These are phyloP conservation scores for Pseudomyrmex concolor DNA, from an alignment of 1,140 invertebrate species.

Conservation along the genomic window DNA sequence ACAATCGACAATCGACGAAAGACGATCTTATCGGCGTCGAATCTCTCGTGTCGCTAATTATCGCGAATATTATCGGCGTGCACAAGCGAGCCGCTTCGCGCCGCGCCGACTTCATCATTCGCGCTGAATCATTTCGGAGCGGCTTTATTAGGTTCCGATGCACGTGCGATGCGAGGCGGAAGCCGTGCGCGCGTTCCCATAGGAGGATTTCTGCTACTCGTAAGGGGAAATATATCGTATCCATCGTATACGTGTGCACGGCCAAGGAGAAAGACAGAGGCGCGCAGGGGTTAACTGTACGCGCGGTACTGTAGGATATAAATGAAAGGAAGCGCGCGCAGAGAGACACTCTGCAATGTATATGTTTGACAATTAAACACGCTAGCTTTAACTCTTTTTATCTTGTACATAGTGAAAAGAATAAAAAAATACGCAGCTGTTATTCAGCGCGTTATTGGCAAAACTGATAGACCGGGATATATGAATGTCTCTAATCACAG, in stretches of 20 bases:
- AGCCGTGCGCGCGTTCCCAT: slow-evolving; percentile 45
- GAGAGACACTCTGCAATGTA: not conserved
- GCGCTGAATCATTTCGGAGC: slow-evolving; percentile 47
- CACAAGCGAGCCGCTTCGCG: slow-evolving; percentile 13
- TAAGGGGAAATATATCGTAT: slow-evolving; percentile 22
- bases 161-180: slow-evolving; percentile 50
- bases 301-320: not conserved
- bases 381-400: not conserved
- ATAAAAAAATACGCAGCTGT: not conserved
- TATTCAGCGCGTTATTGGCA: no score
- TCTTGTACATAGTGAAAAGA: no score
- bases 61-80: slow-evolving; percentile 58
- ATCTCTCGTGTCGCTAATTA: slow-evolving; percentile 59
- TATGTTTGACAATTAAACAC: slow-evolving; percentile 1
- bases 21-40: slow-evolving; percentile 51
- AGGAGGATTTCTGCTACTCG: slow-evolving; percentile 39
- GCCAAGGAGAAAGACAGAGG: not conserved
- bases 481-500: no score
- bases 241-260: not conserved
- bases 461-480: no score
- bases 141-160: slow-evolving; percentile 50
- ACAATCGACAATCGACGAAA: slow-evolving; percentile 61
- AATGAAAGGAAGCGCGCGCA: not conserved
- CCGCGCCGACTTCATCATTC: slow-evolving; percentile 18
- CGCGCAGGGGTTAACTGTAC: not conserved